Evolutionary conservation across 1,140 invertebrate genomes (phyloP).

Genomic region (Diplogasteroides magnus): DNA sequence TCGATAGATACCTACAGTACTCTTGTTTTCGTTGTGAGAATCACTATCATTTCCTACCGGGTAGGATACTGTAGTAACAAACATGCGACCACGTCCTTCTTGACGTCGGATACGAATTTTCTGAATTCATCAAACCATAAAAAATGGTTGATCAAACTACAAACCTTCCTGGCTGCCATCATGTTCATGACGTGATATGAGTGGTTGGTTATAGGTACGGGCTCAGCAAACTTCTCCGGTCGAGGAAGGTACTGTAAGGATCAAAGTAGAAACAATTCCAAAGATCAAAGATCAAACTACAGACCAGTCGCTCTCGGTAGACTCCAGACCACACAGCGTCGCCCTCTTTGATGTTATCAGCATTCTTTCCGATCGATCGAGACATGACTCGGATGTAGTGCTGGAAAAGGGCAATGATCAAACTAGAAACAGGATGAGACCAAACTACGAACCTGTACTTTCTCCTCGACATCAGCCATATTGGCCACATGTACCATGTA

Average conservation of each 20-base stretch:
- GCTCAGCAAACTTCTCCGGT: slow-evolving; percentile 15
- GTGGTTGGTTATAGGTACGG: slow-evolving; percentile 18
- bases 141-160: background rate
- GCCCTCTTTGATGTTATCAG: slow-evolving; percentile 30
- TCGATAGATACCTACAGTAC: slow-evolving; percentile 50
- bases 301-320: slow-evolving; percentile 48
- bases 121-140: no score
- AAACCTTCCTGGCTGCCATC: slow-evolving; percentile 17
- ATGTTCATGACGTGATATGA: slow-evolving; percentile 23
- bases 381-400: slow-evolving; percentile 54
- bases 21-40: no score
- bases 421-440: background rate
- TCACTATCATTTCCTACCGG: no score
- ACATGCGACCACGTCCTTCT: slow-evolving; percentile 42
- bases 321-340: slow-evolving; percentile 48
- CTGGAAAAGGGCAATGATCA: slow-evolving; percentile 29
- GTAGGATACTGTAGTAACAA: slow-evolving; percentile 52
- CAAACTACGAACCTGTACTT: slow-evolving; percentile 41
- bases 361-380: slow-evolving; percentile 40
- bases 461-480: slow-evolving; percentile 54
- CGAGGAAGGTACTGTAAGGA: slow-evolving; percentile 24
- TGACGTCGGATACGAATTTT: slow-evolving; percentile 28
- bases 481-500: slow-evolving; percentile 55
- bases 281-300: background rate
- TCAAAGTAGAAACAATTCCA: background rate